Conservation (phyloP, 2,797 vertebrate species). For the Pangasius larnaudii region DNA sequence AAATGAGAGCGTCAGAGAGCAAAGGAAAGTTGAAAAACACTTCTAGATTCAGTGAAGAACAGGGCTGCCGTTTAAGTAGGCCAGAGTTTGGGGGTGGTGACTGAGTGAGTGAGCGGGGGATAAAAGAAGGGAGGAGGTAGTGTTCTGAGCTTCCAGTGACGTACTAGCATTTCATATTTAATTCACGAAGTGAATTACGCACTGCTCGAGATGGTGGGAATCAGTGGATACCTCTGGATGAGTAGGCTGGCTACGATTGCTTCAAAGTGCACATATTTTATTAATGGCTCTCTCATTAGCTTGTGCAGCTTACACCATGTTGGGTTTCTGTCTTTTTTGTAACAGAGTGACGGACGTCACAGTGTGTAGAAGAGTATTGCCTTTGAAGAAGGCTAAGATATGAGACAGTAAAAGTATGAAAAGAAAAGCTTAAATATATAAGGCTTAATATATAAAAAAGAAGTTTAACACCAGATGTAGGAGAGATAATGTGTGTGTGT, state of each 20-base stretch:
- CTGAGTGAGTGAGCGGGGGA: constrained; percentile 53
- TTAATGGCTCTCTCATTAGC: constrained; percentile 71
- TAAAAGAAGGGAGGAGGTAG: constrained; percentile 28
- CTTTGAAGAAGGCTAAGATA: constrained; percentile 32
- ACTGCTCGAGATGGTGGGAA: constrained; percentile 59
- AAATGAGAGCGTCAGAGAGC: constrained; percentile 51
- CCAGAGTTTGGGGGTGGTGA: constrained; percentile 45
- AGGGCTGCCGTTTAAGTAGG: constrained; percentile 43
- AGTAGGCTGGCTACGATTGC: constrained; percentile 61
- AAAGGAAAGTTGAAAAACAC: constrained; percentile 50
- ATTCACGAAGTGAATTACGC: constrained; percentile 69
- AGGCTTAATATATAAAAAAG: background rate
- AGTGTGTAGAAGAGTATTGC: constrained; percentile 5
- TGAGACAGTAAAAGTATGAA: background rate
- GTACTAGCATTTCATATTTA: constrained; percentile 72
- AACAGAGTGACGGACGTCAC: background rate
- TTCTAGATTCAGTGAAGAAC: constrained; percentile 15
- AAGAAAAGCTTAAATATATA: background rate
- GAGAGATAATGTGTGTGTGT: background rate
- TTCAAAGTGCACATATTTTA: constrained; percentile 75
- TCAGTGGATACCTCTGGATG: constrained; percentile 59
- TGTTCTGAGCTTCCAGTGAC: constrained; percentile 69
- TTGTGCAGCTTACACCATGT: constrained; percentile 57
- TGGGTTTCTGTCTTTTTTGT: constrained; percentile 38
- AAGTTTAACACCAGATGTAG: background rate